These are phyloP conservation scores for Antitype chi DNA, from an alignment of 2,888 invertebrate species.

Conservation along the genomic window DNA sequence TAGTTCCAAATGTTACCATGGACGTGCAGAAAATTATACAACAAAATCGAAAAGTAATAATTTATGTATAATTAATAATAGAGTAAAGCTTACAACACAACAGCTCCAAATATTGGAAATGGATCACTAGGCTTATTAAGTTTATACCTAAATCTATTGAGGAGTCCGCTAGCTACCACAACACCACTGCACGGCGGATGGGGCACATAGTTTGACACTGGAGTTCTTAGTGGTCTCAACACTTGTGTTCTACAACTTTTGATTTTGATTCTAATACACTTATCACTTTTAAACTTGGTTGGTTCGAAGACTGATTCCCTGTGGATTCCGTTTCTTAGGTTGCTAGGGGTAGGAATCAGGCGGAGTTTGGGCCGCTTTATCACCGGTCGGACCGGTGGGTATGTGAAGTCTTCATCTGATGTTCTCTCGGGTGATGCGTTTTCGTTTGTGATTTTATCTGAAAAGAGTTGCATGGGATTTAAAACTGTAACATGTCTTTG, in stretches of 20 bases:
- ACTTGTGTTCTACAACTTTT: slow-evolving; percentile 80
- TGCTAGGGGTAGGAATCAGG: slow-evolving; percentile 69
- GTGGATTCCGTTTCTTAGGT: slow-evolving; percentile 69
- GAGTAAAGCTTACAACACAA: slow-evolving; percentile 76
- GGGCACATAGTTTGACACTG: slow-evolving; percentile 59
- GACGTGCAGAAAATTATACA: slow-evolving; percentile 46
- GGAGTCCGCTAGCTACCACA: slow-evolving; percentile 80
- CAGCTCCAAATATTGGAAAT: slow-evolving; percentile 85
- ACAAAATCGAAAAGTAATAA: slow-evolving; percentile 68
- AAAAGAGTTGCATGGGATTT: slow-evolving; percentile 4
- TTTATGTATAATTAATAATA: slow-evolving; percentile 66
- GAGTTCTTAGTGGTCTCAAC: slow-evolving; percentile 62
- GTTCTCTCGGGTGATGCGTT: slow-evolving; percentile 69
- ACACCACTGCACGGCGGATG: slow-evolving; percentile 63
- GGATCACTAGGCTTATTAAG: slow-evolving; percentile 75
- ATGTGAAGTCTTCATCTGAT: slow-evolving; percentile 79
- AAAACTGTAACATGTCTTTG: neutral
- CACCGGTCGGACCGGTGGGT: slow-evolving; percentile 74
- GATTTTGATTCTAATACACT: slow-evolving; percentile 79
- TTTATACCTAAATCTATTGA: slow-evolving; percentile 86
- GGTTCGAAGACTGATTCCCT: slow-evolving; percentile 81
- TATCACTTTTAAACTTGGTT: slow-evolving; percentile 73
- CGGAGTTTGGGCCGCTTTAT: slow-evolving; percentile 77
- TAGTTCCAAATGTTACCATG: neutral
- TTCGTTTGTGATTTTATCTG: slow-evolving; percentile 74